Base-by-base conservation (phyloP, 1,140 invertebrate genomes). In the Drosophila tropicalis region DNA sequence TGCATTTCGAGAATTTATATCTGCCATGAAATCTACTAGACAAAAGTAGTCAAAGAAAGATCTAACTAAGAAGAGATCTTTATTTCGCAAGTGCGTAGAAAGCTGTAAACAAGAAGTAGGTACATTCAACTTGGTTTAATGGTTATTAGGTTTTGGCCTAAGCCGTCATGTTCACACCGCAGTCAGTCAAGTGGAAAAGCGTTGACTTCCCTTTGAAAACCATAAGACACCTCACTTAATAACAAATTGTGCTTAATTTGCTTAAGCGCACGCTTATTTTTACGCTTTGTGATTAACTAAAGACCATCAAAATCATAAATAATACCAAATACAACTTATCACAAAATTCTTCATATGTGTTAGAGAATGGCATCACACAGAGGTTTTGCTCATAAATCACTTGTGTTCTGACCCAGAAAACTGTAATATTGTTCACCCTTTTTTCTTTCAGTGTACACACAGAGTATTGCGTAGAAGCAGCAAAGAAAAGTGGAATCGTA, bases 351-450 rank as follows among this genome's bases (percentile, higher is more conserved):
- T 51, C 61, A 70, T 44, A 63, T 67, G 68, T 69, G 79, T 63
- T 56, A 55, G 54, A 58, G 6, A 41, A 36, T 47, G 68, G 40
- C 44, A 57, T 70, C 77, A 60, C 55, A 64, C 44, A 71, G 62
- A 22, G 6, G 29, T 29, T 40, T n/a, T 22, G n/a, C 13, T 17
- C 76, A 89, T 87, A 89, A 83, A 89, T 83, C 81, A 79, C 67
- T 76, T 76, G 83, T 83, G 84, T 68, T 76, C 60, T 75, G 80
- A 87, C 84, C 83, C 83, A 87, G 67, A 89, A 87, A 76, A 47
- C 62, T 9, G 54, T 58, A 67, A 61, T 61, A 64, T 58, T 32
- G 41, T 39, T 32, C 12, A 29, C 1, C 0, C 5, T 41, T 61
- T 22, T 19, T 13, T 12, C 6, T 7, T 44, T 69, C 75, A 76